These are phyloP conservation scores for Callocephalon fimbriatum DNA, from an alignment of 2,113 vertebrate genomes.

Conservation along the genomic window DNA sequence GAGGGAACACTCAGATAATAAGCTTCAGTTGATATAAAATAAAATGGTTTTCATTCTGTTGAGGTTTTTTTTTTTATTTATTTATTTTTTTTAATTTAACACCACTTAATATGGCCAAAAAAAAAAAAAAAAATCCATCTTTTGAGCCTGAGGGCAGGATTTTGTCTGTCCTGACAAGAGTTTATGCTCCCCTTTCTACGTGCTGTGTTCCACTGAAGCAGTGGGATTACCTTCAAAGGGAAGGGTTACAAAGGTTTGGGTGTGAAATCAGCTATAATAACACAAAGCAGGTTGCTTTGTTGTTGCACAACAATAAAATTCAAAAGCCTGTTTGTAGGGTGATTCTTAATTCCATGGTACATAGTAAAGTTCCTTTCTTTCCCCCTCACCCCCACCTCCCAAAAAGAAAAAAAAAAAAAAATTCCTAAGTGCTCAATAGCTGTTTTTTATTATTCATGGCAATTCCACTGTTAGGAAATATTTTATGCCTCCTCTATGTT, in stretches of 20 bases:
- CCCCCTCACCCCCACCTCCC: background rate
- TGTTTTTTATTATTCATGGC: background rate
- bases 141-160: background rate
- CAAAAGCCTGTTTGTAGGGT: background rate
- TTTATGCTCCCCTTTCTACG: background rate
- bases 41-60: background rate
- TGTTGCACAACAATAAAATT: background rate
- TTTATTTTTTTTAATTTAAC: background rate
- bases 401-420: background rate
- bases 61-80: background rate
- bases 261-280: background rate
- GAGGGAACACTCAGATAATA: background rate
- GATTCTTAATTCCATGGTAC: background rate
- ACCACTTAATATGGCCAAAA: background rate
- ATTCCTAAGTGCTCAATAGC: background rate
- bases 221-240: background rate
- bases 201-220: background rate
- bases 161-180: background rate
- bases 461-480: background rate
- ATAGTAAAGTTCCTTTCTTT: rapidly evolving
- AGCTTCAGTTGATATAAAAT: background rate
- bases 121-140: background rate
- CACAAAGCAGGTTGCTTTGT: background rate
- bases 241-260: background rate
- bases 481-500: background rate